phyloP scores from a whole-genome alignment of 2,888 invertebrate species.

The Acrobasis repandana region DNA sequence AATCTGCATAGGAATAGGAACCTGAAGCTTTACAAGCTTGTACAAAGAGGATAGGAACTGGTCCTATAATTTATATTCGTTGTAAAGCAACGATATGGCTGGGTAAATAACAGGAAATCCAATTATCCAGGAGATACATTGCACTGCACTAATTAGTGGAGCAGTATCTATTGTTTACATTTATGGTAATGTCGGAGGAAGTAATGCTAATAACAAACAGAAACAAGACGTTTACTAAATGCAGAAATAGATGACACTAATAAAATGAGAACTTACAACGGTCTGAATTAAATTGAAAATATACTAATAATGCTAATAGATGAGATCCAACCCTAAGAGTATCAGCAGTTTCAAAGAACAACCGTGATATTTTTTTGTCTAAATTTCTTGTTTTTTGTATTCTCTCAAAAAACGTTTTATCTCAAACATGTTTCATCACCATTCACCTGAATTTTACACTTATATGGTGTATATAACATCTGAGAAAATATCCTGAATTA shows the following conservation, averaged over 20 bases:
- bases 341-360: too few relatives aligned
- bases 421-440: too few relatives aligned
- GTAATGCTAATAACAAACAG: slow-evolving; percentile 1
- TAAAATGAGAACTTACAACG: neutral
- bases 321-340: too few relatives aligned
- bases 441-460: neutral
- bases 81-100: slow-evolving; percentile 17
- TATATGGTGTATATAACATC: neutral
- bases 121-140: slow-evolving; percentile 18
- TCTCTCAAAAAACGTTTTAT: too few relatives aligned
- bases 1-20: slow-evolving; percentile 18
- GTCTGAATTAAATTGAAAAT: neutral
- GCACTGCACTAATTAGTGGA: slow-evolving; percentile 15
- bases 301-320: too few relatives aligned
- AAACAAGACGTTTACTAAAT: neutral
- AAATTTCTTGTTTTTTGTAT: too few relatives aligned
- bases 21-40: slow-evolving; percentile 14
- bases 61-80: slow-evolving; percentile 18
- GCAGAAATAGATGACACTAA: neutral
- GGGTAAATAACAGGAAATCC: slow-evolving; percentile 17
- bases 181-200: slow-evolving; percentile 12
- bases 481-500: too few relatives aligned
- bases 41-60: slow-evolving; percentile 11
- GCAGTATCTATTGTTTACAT: slow-evolving; percentile 12
- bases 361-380: too few relatives aligned